Evolutionary conservation across 2,113 vertebrate genomes (phyloP).

Genomic region (Agelaius tricolor): DNA sequence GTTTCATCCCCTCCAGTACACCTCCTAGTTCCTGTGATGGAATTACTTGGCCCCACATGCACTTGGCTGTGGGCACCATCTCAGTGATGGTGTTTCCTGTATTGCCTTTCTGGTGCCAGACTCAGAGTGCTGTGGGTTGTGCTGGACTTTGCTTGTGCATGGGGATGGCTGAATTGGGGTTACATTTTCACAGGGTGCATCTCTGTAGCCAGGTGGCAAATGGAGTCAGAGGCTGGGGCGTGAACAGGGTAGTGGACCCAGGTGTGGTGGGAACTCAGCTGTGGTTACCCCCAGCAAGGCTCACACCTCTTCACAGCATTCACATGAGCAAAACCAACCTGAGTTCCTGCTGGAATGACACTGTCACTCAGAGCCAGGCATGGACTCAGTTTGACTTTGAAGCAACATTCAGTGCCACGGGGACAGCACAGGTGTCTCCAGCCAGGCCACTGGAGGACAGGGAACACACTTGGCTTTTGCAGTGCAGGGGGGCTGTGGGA

Average conservation of each 20-base stretch:
- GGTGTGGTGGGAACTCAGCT: background rate
- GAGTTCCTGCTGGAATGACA: background rate
- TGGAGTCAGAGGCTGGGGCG: background rate
- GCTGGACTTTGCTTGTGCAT: accelerated
- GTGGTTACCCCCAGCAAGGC: background rate
- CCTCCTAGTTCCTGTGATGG: background rate
- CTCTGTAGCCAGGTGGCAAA: background rate
- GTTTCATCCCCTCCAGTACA: background rate
- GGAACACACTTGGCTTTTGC: background rate
- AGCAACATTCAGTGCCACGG: background rate
- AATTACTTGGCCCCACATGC: accelerated
- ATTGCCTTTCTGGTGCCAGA: background rate
- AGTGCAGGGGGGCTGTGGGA: accelerated
- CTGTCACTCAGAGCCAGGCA: accelerated
- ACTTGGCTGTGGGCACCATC: background rate
- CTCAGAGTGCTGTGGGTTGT: accelerated
- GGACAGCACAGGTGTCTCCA: background rate
- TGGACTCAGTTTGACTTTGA: background rate
- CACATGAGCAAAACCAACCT: accelerated
- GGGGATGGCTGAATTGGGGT: background rate
- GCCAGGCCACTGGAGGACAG: background rate
- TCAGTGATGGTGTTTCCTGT: accelerated
- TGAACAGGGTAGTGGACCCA: background rate
- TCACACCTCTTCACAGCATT: background rate
- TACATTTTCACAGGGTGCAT: background rate